A percentile compares a stretch with the other conserved stretches of the same genome.
Conservation (phyloP, 1,140 invertebrate genomes). For the Eriocheir sinensis region DNA sequence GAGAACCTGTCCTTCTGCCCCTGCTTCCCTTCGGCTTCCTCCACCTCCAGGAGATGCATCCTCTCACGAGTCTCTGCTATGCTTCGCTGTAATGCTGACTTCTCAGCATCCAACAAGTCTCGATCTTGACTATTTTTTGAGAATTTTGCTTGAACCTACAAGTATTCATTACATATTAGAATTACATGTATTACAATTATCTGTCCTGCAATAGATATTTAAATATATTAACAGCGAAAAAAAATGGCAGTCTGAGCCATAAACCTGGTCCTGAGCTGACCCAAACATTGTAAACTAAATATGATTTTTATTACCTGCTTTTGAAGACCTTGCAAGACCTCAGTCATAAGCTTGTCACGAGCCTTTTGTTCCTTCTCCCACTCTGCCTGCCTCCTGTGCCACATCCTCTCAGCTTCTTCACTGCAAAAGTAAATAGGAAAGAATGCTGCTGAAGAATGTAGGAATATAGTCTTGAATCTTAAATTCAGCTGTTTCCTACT, state of each 20-base stretch:
- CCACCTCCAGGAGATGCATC: constrained; percentile 44
- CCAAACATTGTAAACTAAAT: too few species aligned
- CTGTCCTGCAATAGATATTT: too few species aligned
- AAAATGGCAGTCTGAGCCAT: too few species aligned
- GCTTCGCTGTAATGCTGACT: neutral
- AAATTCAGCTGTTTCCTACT: too few species aligned
- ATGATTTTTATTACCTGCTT: constrained; percentile 65
- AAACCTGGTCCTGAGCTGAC: too few species aligned
- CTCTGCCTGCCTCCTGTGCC: constrained; percentile 60
- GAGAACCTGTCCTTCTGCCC: neutral
- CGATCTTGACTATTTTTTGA: constrained; percentile 39
- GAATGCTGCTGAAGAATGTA: too few species aligned
- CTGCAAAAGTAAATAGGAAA: neutral
- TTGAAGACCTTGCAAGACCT: constrained; percentile 68
- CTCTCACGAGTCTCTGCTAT: constrained; percentile 42
- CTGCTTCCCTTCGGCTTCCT: constrained; percentile 45
- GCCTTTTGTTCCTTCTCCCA: constrained; percentile 75
- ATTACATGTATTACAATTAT: too few species aligned
- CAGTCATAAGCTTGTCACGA: constrained; percentile 65
- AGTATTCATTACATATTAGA: neutral
- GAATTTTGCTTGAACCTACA: constrained; percentile 43
- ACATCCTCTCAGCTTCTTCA: constrained; percentile 73
- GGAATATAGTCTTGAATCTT: too few species aligned
- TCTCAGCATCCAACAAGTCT: constrained; percentile 47
- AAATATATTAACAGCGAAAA: too few species aligned